These are phyloP conservation scores for Agrotis exclamationis DNA, from an alignment of 2,888 invertebrate genomes.

Conservation along the genomic window DNA sequence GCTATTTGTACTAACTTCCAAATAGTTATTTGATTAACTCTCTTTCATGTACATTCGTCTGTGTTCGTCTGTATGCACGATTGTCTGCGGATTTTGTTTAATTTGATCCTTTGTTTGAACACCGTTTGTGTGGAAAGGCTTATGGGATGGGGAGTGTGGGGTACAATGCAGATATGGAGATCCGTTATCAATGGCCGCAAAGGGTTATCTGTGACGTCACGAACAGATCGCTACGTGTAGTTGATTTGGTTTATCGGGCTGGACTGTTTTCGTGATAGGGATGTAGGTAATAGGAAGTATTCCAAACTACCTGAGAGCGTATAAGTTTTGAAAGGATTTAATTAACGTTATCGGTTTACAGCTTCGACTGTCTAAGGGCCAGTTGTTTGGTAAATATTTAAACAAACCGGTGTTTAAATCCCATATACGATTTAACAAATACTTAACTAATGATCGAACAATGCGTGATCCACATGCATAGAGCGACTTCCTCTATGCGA, in stretches of 20 bases:
- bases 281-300: slow-evolving; percentile 11
- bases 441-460: too few relatives aligned
- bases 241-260: slow-evolving; percentile 70
- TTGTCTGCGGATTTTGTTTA: slow-evolving; percentile 89
- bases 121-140: slow-evolving; percentile 87
- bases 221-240: slow-evolving; percentile 80
- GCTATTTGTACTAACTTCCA: slow-evolving; percentile 78
- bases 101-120: slow-evolving; percentile 90
- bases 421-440: too few relatives aligned
- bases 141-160: slow-evolving; percentile 72
- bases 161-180: slow-evolving; percentile 80
- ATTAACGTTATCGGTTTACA: not conserved
- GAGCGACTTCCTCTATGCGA: not conserved
- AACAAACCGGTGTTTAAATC: too few relatives aligned
- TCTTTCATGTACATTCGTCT: slow-evolving; percentile 86
- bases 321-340: not conserved
- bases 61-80: slow-evolving; percentile 77
- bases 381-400: too few relatives aligned
- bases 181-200: slow-evolving; percentile 77
- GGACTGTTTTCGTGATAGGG: slow-evolving; percentile 26
- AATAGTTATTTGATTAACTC: slow-evolving; percentile 90
- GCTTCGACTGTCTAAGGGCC: not conserved
- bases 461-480: not conserved
- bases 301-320: slow-evolving; percentile 13
- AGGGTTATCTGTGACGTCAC: slow-evolving; percentile 84